Evolutionary conservation across 2,113 vertebrate genomes (phyloP).

Genomic region (Anolis carolinensis): DNA sequence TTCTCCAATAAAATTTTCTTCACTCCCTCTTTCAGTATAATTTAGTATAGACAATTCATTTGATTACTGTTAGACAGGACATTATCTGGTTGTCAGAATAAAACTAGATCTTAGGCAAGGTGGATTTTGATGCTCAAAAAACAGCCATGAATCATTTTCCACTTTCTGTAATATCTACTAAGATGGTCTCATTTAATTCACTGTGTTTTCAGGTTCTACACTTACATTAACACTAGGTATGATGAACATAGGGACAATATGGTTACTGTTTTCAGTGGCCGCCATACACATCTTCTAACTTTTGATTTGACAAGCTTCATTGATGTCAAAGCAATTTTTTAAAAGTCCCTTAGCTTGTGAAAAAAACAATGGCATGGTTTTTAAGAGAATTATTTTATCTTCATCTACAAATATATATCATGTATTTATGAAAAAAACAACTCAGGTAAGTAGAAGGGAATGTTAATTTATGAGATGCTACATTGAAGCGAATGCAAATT

Average conservation of each 20-base stretch:
- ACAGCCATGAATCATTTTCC: background rate
- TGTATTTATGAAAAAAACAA: background rate
- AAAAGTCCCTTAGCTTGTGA: background rate
- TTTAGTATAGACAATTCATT: background rate
- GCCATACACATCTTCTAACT: background rate
- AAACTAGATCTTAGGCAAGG: background rate
- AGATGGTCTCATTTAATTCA: background rate
- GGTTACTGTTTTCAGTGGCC: background rate
- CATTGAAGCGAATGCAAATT: background rate
- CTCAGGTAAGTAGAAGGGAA: background rate
- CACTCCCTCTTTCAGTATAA: background rate
- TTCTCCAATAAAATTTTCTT: too few species aligned
- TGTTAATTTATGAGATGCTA: background rate
- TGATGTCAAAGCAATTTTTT: background rate
- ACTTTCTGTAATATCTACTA: background rate
- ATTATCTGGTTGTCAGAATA: too few species aligned
- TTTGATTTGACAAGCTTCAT: background rate
- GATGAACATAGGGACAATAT: background rate
- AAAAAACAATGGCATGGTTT: background rate
- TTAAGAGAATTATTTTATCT: background rate
- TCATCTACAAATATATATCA: background rate
- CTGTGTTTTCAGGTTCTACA: background rate
- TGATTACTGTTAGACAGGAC: background rate
- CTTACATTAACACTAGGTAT: background rate
- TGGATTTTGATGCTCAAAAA: background rate